Evolutionary conservation across 2,888 invertebrate genomes (phyloP).

Genomic region (Nemotelus nigrinus): DNA sequence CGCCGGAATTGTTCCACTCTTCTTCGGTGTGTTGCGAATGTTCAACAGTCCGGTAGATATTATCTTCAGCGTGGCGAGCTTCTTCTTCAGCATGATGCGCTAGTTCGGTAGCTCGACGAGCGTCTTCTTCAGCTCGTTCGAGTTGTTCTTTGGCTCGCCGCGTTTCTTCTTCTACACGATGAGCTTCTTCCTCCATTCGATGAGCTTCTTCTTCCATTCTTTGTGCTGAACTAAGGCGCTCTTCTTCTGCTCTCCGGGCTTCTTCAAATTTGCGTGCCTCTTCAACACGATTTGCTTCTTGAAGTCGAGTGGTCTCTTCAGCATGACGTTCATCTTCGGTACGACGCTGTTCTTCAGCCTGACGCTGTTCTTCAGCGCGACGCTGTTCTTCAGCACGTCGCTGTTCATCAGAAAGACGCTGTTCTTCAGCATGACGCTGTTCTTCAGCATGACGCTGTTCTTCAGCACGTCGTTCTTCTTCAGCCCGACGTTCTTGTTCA

Average conservation of each 20-base stretch:
- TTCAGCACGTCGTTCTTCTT: constrained; percentile 23
- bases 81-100: constrained; percentile 2
- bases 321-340: constrained; percentile 13
- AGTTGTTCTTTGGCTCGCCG: constrained; percentile 4
- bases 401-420: neutral
- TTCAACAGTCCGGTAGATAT: neutral
- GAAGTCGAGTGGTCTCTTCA: neutral
- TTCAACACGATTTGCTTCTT: constrained; percentile 26
- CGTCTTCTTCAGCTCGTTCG: constrained; percentile 15
- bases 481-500: neutral
- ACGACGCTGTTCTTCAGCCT: constrained; percentile 28
- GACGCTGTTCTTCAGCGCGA: constrained; percentile 1
- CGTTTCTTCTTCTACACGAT: neutral
- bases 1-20: neutral
- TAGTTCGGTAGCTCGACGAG: neutral
- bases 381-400: neutral
- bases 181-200: constrained; percentile 3
- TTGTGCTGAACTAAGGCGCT: neutral
- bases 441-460: constrained; percentile 22
- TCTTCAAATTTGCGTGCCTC: neutral
- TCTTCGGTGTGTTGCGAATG: constrained; percentile 2
- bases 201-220: neutral
- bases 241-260: neutral
- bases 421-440: neutral
- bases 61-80: neutral